Evolutionary conservation across 2,888 invertebrate species (phyloP), one percentile per base, ranked within the genome.

Genomic region (Eupithecia tripunctaria): DNA sequence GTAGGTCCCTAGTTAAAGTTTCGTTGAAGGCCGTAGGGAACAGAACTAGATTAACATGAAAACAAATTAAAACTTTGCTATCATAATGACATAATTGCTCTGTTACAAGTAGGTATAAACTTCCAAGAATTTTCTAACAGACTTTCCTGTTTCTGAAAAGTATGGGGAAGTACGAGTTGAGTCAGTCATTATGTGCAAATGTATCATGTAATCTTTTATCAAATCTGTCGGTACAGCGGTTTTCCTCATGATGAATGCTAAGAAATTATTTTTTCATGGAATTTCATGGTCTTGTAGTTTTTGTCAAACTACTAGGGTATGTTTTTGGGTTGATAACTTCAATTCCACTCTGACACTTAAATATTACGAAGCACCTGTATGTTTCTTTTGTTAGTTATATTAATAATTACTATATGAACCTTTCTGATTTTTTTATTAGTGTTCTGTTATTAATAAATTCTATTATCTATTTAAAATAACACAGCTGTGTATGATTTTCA

Each of bases 81-180:
- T 32, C n/a, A 7, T 66, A 66, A 66, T 43, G 47, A 63, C 43
- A 36, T 69, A 25, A 62, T 18, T 67, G 67, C 38, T 29, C 41
- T 60, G 62, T 67, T 41, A 32, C 21, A 12, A 56, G 12, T 21
- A 51, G 51, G 51, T 56, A n/a, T 72, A 68, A 65, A 60, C 70
- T 82, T 80, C 82, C 29, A 29, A 73, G 82, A 79, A 82, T 6
- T 56, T 62, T 6, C 43, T 65, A 72, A 62, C 27, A 15, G 69
- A 51, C 79, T 82, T 82, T 81, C 82, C 83, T 82, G 74, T 65
- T 79, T 70, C 80, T 79, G 79, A 81, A 84, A 83, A 80, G 36
- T 77, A 74, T 74, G 77, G 81, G 82, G 76, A 71, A 79, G 73
- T 74, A 80, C 78, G 60, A 66, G 21, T 25, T 74, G 71, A 74